Evolutionary conservation across 2,113 vertebrate genomes (phyloP), one percentile per base, ranked within the genome.

Genomic region (Oceanodroma tethys): DNA sequence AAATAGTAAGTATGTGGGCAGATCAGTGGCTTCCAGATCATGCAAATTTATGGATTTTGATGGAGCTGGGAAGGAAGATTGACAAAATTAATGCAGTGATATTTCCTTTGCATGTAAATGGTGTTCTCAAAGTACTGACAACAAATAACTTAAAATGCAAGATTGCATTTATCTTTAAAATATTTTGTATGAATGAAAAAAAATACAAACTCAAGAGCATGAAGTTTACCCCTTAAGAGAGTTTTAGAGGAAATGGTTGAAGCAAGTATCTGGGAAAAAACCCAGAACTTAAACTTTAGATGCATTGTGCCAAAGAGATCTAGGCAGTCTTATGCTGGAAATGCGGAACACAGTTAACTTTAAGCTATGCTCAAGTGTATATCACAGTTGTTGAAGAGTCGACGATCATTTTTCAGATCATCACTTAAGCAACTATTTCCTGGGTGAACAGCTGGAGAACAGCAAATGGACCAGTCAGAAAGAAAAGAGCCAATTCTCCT

Each of bases 31-130:
- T 94, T 90, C 58, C 42, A 85, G 42, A 85, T 89, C 81, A 95
- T 91, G 93, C 90, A 95, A 94, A 97, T 95, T 34, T 43, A 81
- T 86, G 89, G 84, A 82, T 82, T 85, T 97, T 95, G 78, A 53
- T 91, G 93, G 94, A 90, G 76, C 94, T 95, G 86, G 70, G 81
- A 91, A 88, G 88, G 73, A 81, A 89, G 66, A 92, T 45, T 0
- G 6, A 47, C 76, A 94, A 50, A 89, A 86, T 78, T 62, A 84
- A 84, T 74, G 59, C 81, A 59, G 48, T 85, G 70, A 21, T 92
- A 43, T 58, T 93, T 94, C 50, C 66, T 93, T 91, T 90, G 42
- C 55, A 85, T 94, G 81, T 72, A 94, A 96, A 93, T 72, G 27
- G 27, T 85, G n/a, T 90, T 92, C 55, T 96, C 60, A 48, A 67